Evolutionary conservation across 1,140 invertebrate genomes (phyloP), one percentile per base, ranked within the genome.

Genomic region (Aphis gossypii): DNA sequence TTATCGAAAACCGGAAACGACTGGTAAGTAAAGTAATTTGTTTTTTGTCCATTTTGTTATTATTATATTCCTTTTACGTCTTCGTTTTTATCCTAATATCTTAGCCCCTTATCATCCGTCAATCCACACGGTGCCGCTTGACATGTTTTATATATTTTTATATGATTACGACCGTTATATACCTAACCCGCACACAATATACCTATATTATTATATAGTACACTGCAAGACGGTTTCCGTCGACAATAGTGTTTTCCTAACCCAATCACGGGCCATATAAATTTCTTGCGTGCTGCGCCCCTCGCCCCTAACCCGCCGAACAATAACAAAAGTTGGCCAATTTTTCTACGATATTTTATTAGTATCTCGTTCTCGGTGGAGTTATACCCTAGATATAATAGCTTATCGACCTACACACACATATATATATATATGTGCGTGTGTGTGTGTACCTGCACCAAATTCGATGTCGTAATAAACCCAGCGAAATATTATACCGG

Each of bases 1-100:
- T 96, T 97, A 94, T 96, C 97, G 94, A 97, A 97, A 96, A 97
- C 97, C 82, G 97, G 97, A 95, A 97, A 97, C 95, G 97, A 97
- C 95, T 97, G 97, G 97, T 97, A 95, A 97, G 96, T 96, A 94
- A 94, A 82, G 54, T 76, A 93, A 89, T 93, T 93, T 54, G 92
- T 54, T 86, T 84, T 86, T 93, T 93, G 68, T 83, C 30, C 44
- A 7, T 89, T 44, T 68, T 44, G 8, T 88, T 87, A 46, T n/a
- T 87, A n/a, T 87, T 87, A n/a, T 87, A n/a, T 76, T 76, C 60
- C 30, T n/a, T n/a, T 76, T 76, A 18, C 60, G 60, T 76, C 30
- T 35, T n/a, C 60, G 5, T 76, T 51, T 46, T 84, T 44, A 41
- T 41, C 21, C 68, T 25, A n/a, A 76, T 35, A 38, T 83, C 23